These are phyloP conservation scores for Brachylomia viminalis DNA, from an alignment of 2,888 invertebrate species.

Conservation along the genomic window DNA sequence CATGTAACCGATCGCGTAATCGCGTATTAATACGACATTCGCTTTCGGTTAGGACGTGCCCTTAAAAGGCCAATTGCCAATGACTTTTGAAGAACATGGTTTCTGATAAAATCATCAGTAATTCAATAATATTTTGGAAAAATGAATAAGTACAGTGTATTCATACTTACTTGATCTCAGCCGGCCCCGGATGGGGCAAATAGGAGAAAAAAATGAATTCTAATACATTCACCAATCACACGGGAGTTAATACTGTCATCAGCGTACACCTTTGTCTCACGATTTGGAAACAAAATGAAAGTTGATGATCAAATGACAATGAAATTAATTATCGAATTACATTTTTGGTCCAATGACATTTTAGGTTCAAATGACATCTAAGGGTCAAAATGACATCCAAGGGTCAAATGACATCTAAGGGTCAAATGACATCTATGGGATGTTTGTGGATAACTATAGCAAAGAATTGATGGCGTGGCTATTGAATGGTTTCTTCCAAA, in stretches of 20 bases:
- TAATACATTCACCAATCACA: constrained; percentile 59
- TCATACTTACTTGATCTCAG: constrained; percentile 50
- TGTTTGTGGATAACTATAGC: neutral
- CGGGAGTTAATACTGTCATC: constrained; percentile 41
- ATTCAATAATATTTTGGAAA: constrained; percentile 10
- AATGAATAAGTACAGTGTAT: constrained; percentile 25
- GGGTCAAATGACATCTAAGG: neutral
- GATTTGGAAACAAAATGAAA: neutral
- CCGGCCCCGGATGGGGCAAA: constrained; percentile 54
- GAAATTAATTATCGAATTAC: too few species aligned
- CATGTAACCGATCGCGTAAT: neutral
- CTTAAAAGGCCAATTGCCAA: neutral
- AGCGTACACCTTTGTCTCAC: constrained; percentile 9
- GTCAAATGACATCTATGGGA: neutral
- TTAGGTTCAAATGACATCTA: neutral
- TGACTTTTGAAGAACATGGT: neutral
- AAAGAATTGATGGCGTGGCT: neutral
- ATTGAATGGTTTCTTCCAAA: neutral
- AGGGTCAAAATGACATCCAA: neutral
- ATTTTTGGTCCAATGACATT: neutral
- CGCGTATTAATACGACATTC: neutral
- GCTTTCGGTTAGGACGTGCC: too few species aligned
- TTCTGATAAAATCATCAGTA: neutral
- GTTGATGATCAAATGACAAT: neutral
- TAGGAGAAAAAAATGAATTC: constrained; percentile 51